Evolutionary conservation across 2,888 invertebrate genomes (phyloP).

Genomic region (Catotricha subobsoleta): DNA sequence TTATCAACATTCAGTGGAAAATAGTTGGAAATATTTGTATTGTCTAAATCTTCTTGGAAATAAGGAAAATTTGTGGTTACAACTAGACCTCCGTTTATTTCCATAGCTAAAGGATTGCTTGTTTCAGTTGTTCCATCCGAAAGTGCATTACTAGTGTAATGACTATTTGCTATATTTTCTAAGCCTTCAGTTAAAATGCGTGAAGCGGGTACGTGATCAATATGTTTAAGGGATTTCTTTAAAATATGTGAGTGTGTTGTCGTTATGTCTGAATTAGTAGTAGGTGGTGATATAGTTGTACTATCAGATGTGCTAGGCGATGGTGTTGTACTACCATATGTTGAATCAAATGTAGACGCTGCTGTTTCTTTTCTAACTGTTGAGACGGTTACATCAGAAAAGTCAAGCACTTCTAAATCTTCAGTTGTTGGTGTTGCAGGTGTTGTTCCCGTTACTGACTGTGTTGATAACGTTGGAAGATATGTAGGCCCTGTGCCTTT

Average conservation of each 20-base stretch:
- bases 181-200: constrained; percentile 11
- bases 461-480: constrained; percentile 18
- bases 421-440: constrained; percentile 34
- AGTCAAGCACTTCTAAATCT: constrained; percentile 59
- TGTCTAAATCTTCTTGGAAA: constrained; percentile 26
- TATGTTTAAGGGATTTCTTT: constrained; percentile 1
- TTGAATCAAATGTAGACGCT: too few species aligned
- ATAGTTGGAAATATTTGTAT: constrained; percentile 25
- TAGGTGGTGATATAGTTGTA: constrained; percentile 12
- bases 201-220: constrained; percentile 14
- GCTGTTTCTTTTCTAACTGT: constrained; percentile 29
- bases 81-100: constrained; percentile 31
- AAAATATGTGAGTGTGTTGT: constrained; percentile 7
- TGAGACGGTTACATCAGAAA: constrained; percentile 45
- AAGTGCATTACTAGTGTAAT: constrained; percentile 16
- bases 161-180: constrained; percentile 10
- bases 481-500: constrained; percentile 22
- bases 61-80: constrained; percentile 21
- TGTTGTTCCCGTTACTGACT: constrained; percentile 11
- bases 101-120: constrained; percentile 28
- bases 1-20: constrained; percentile 29
- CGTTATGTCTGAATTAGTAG: constrained; percentile 11
- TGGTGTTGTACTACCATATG: constrained; percentile 17
- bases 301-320: constrained; percentile 13
- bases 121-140: constrained; percentile 19